Percentiles rank a stretch among this genome's conserved stretches.
These are phyloP conservation scores for Epirrhoe alternata DNA, from an alignment of 2,888 invertebrate species.

Conservation along the genomic window DNA sequence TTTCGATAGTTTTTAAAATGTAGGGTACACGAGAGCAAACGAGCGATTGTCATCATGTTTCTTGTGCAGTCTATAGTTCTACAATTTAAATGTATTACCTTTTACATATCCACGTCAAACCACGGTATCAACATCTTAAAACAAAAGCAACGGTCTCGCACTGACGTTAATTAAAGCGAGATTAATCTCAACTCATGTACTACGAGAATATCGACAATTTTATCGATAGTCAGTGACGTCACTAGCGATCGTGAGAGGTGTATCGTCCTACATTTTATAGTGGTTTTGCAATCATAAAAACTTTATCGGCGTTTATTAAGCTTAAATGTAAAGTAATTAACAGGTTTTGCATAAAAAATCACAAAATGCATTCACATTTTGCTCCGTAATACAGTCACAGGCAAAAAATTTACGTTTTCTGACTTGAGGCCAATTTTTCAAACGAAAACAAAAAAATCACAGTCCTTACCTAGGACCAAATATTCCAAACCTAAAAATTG, in stretches of 20 bases:
- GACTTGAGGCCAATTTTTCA: too few relatives aligned
- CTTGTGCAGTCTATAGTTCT: too few relatives aligned
- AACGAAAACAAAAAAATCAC: too few relatives aligned
- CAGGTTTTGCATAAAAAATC: neutral
- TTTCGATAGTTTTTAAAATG: too few relatives aligned
- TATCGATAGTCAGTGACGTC: slow-evolving; percentile 21
- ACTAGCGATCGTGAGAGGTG: slow-evolving; percentile 28
- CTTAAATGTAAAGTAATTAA: slow-evolving; percentile 5
- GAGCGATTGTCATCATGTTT: too few relatives aligned
- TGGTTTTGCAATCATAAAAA: slow-evolving; percentile 30
- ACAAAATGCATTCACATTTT: neutral
- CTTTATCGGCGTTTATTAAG: slow-evolving; percentile 14
- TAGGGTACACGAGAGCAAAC: too few relatives aligned
- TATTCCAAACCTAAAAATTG: too few relatives aligned
- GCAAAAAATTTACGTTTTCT: too few relatives aligned
- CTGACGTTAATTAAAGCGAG: slow-evolving; percentile 28
- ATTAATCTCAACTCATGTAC: slow-evolving; percentile 24
- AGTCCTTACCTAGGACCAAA: too few relatives aligned
- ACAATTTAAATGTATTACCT: too few relatives aligned
- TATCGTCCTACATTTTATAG: slow-evolving; percentile 30
- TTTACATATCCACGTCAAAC: neutral
- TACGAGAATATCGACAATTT: neutral
- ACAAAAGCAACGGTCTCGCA: neutral
- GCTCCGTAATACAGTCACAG: neutral
- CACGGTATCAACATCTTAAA: neutral